Base-by-base conservation (phyloP, 1,140 invertebrate species). In the Drosophila pseudoananassae region DNA sequence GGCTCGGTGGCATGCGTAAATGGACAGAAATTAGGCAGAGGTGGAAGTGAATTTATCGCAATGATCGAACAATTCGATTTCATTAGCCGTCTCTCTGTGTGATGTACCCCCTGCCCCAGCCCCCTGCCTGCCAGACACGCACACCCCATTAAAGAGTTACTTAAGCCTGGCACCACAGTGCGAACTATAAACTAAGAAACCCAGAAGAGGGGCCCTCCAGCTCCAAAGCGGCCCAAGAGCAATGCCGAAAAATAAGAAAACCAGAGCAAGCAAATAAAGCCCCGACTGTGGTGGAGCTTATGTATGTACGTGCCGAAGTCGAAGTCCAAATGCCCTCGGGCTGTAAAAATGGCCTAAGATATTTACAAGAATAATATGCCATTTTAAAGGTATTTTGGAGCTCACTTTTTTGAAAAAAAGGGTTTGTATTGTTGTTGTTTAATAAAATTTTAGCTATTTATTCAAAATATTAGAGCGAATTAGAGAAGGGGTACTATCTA, bases 21-120 rank as follows among this genome's bases (percentile, higher is more conserved):
- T 76, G 72, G 60, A 57, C 52, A 75, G 59, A 74, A 74, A 74
- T 64, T 63, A 64, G 59, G 60, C 73, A 74, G 63, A 78, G 78
- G 83, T 82, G 83, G 83, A 87, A 72, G 78, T 66, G 80, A 85
- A 82, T 85, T 80, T 76, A 85, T 79, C 81, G 79, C 79, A 83
- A 75, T 78, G 82, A 87, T 85, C 78, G 78, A 88, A 78, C 76
- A 84, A 84, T 71, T 74, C 73, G 47, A 74, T 74, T 75, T 73
- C 47, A 73, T 74, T 73, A 73, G 58, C 70, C 45, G 23, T 25
- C 50, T 20, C n/a, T n/a, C 23, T 31, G 38, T 53, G 12, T 29
- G 6, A 27, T 27, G 6, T 29, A n/a, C 15, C 20, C 58, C 45
- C 33, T 10, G 7, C 33, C 33, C 9, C 1, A 12, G 8, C 63